Evolutionary conservation across 2,888 invertebrate species (phyloP), one percentile per base, ranked within the genome.

Genomic region (Scotopteryx bipunctaria): DNA sequence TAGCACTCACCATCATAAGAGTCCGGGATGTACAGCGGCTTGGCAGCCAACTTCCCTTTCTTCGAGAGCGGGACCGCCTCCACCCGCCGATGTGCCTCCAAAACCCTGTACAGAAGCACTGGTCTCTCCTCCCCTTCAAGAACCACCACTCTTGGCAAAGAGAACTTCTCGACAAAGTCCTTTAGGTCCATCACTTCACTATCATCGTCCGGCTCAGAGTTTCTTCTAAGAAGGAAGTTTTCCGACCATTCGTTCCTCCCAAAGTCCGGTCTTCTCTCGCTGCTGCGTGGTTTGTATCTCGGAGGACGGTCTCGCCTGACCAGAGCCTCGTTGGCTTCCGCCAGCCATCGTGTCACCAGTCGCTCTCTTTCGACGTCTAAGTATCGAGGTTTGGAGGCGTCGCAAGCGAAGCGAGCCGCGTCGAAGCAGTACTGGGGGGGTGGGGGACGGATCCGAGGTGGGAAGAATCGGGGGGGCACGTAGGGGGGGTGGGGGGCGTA

Each of bases 1-100:
- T 23, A 13, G 9, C 16, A 88, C 91, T 91, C 64, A 93, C 93
- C 93, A 79, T 92, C 91, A 81, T 93, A 93, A 61, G 92, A 92
- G 75, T 93, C 93, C 59, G 93, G 93, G 73, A 93, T 93, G 67
- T 92, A 92, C 57, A 93, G 78, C 47, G 92, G 87, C 60, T 92
- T 92, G 11, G 92, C 92, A 9, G 92, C 91, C 59, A 90, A 70
- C 70, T 92, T 92, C 40, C 91, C 92, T 61, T 92, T 92, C 78
- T 91, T 91, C 5, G 87, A 76, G 57, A 92, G 69, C 42, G 92
- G 92, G 44, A 92, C 92, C 5, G 93, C 93, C 73, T 93, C 92
- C 58, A 93, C 92, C 65, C 93, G 89, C 70, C 92, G 87, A 66
- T 92, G 92, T 54, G 92, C 92, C 66, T 92, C 91, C 67, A 93